Base-by-base conservation (phyloP, 2,113 vertebrate species). In the Lonchura striata region DNA sequence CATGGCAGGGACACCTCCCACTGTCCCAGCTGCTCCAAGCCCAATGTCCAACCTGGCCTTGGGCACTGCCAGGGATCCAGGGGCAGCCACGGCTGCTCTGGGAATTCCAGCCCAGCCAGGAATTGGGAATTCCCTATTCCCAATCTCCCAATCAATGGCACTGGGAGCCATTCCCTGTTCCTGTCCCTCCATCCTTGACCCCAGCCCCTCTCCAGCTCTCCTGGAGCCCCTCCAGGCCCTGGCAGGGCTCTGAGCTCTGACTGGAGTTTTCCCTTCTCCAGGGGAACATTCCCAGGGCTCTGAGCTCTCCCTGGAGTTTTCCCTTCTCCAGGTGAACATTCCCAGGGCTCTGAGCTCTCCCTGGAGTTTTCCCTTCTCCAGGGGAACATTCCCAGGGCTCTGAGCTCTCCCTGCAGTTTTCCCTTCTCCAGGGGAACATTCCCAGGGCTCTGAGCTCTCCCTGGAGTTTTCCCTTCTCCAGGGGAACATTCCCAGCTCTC, bases 101-200 rank as follows among this genome's bases (percentile, higher is more conserved):
- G 57, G 8, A 42, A 44, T 10, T 7, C 46, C 33, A 52, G 0
- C 30, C 37, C 66, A 69, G 65, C n/a, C 28, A 39, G 24, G 0
- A 65, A 61, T 10, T 53, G n/a, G 24, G 0, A 65, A 61, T 10
- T 53, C 42, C 39, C 9, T 50, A 9, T 19, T 0, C 75, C 85
- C 46, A 20, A 3, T 2, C 1, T 42, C 47, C 25, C 27, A 31
- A 0, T 30, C 15, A 1, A 15, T 28, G 21, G 1, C 15, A 30
- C 0, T n/a, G 19, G 37, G 25, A 9, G 28, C n/a, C 28, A 11
- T 65, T 23, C 46, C 37, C 52, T 50, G 31, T 1, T 49, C 39
- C 66, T 63, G 4, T 63, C n/a, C 25, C 63, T 30, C 56, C 23
- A 24, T 3, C 56, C 41, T 23, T 86, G 60, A 56, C 42, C 25